These are phyloP conservation scores for Sarcoramphus papa DNA, from an alignment of 2,797 vertebrate species.

Conservation along the genomic window DNA sequence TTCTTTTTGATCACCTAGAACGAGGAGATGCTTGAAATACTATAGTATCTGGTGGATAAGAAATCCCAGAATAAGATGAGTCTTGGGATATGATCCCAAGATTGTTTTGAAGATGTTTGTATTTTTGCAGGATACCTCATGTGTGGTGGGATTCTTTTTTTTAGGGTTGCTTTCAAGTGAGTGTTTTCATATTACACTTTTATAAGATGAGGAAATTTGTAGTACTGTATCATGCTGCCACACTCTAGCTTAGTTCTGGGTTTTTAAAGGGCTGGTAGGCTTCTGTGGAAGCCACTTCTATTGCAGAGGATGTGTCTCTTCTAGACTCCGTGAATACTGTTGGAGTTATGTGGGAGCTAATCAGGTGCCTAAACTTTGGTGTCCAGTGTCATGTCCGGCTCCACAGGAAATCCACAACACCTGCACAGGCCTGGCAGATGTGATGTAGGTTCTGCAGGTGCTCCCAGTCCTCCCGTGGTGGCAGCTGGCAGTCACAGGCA, in stretches of 20 bases:
- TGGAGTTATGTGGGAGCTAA: not conserved
- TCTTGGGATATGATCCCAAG: not conserved
- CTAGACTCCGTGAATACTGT: no score
- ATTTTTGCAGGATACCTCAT: not conserved
- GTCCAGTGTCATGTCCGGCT: not conserved
- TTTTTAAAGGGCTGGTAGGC: not conserved
- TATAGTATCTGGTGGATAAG: not conserved
- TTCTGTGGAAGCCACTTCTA: not conserved
- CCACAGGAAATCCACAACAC: not conserved
- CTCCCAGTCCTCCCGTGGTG: not conserved
- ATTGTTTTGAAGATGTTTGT: not conserved
- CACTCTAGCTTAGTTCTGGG: not conserved
- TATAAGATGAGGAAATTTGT: not conserved
- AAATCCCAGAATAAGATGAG: not conserved
- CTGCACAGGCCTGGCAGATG: not conserved
- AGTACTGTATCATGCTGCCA: not conserved
- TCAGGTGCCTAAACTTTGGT: not conserved
- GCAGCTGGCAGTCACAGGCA: not conserved
- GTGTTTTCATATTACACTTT: not conserved
- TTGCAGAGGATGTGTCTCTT: not conserved
- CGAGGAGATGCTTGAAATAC: not conserved
- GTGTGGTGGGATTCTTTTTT: not conserved
- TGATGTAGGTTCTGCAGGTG: not conserved
- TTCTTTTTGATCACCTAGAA: not conserved
- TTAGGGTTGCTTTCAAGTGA: not conserved